Conservation (phyloP, 2,888 invertebrate species). For the Cheilosia grossa region DNA sequence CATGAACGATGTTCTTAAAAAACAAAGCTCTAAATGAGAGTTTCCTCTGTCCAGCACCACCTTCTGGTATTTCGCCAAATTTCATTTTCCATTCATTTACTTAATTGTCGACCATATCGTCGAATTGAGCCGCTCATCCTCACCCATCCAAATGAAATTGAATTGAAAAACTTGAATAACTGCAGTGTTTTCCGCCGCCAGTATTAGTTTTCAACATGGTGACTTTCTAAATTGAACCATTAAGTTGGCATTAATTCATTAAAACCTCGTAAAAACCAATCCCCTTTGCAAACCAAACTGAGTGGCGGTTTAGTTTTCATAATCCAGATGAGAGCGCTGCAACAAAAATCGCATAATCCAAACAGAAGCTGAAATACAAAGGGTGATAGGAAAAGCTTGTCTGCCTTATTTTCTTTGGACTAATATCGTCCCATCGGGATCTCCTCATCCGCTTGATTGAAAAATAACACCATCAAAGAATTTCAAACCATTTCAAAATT, state of each 20-base stretch:
- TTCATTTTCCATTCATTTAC: not conserved
- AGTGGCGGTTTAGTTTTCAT: constrained; percentile 42
- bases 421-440: constrained; percentile 26
- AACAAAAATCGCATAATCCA: constrained; percentile 35
- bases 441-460: constrained; percentile 17
- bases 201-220: not conserved
- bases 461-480: constrained; percentile 26
- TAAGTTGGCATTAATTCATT: not conserved
- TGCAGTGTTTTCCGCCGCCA: not conserved
- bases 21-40: not conserved
- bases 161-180: constrained; percentile 23
- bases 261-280: constrained; percentile 39
- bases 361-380: constrained; percentile 6
- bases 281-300: constrained; percentile 11
- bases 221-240: constrained; percentile 45
- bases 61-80: no score
- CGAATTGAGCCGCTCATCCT: constrained; percentile 16
- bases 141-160: constrained; percentile 23
- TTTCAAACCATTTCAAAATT: constrained; percentile 34
- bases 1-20: no score
- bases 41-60: no score
- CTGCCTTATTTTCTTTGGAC: constrained; percentile 7
- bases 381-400: constrained; percentile 30
- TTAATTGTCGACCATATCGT: not conserved
- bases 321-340: not conserved